Evolutionary conservation across 2,888 invertebrate species (phyloP), one percentile per base, ranked within the genome.

Genomic region (Standfussiana lucernea): DNA sequence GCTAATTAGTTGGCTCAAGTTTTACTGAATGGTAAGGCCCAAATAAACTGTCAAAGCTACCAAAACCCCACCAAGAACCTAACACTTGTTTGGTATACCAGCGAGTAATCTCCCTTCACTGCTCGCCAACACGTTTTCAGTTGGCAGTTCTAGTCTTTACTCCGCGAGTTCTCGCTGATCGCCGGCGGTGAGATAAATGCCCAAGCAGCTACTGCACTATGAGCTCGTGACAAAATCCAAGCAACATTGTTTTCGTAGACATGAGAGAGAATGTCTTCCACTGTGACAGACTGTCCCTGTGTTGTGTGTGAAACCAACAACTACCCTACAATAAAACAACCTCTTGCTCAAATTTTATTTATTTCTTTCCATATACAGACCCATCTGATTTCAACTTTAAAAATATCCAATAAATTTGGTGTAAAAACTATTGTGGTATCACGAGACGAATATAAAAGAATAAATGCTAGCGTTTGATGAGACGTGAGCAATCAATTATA

Each of bases 341-440:
- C 75, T 1, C 76, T 64, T 91, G 92, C 91, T 94, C 91, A 91
- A 92, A 93, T 93, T 94, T 93, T 93, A 91, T 94, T 95, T 93
- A 93, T 95, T 92, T 90, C 90, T 93, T 94, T 94, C 89, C 94
- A 94, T 95, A 95, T 94, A 95, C 95, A 95, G 92, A 95, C 95
- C 95, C 95, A 92, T 94, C 92, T 92, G 94, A 94, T 93, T 95
- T 94, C 83, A 94, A 94, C 88, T 89, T 93, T 92, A 90, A 93
- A 93, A 95, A 93, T 93, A 93, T 93, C 92, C 90, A 90, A 93
- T 92, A 91, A 92, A 91, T 92, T 92, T 91, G 86, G 93, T 93
- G 92, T 93, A 93, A 91, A 91, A 92, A 92, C 86, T 86, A 92
- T 89, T 90, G 88, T 88, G 88, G 85, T 89, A 89, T 87, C 86